Base-by-base conservation (phyloP, 2,797 vertebrate species). In the Sebastes variabilis region DNA sequence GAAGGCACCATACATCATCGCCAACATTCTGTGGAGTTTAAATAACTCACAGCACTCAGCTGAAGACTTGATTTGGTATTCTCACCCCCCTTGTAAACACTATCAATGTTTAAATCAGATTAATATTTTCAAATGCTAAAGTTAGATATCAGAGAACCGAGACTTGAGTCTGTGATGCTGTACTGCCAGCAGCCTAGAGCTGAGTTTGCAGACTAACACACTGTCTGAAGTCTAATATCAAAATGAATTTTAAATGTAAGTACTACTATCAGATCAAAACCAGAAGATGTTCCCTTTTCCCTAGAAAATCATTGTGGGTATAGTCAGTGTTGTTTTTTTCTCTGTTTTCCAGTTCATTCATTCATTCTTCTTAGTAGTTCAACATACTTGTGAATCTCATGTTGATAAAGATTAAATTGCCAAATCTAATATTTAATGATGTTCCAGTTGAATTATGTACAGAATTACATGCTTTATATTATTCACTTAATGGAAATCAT, bases 171-270 rank as follows among this genome's bases (percentile, higher is more conserved):
- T 72, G 36, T 14, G 29, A 71, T 60, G 71, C 56, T 18, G 34
- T 56, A 18, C 52, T 66, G 73, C 18, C 73, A 72, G 75, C 60
- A 69, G 80, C 73, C 56, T 24, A 6, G 68, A 85, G 69, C 71
- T 18, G 36, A 54, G 56, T 79, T 65, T 70, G 61, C 75, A 80
- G 36, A 77, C 69, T 25, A 69, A 84, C 65, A 22, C 52, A 3
- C 42, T 32, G 64, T 87, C 66, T 87, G 80, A 87, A 77, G 86
- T 72, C 68, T 78, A 25, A 83, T 81, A 88, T 89, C 86, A 84
- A 76, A 86, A 82, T 70, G 56, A 89, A 84, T 91, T 89, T 81
- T 77, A 85, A 85, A 90, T 85, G 76, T 67, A 46, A 1, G 54
- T 16, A 6, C 66, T 78, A 52, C 87, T 66, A 67, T 76, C 72